A percentile compares a stretch with the other conserved stretches of the same genome.
Evolutionary conservation across 2,797 vertebrate species (phyloP).

Genomic region (Anisognathus igniventris): DNA sequence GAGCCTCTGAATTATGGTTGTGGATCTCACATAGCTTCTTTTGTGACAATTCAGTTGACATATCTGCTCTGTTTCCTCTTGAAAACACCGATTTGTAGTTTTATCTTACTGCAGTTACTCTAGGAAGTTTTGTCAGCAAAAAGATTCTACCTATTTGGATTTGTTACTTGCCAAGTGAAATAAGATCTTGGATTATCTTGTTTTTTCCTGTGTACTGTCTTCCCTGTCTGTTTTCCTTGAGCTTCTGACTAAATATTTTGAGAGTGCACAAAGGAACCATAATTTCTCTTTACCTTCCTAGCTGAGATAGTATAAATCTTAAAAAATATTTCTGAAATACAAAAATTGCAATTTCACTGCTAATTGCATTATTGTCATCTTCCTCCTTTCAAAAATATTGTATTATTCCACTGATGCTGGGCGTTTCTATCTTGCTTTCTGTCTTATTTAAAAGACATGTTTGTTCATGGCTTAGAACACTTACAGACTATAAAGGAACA

Average conservation of each 20-base stretch:
- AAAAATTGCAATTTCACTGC: not conserved
- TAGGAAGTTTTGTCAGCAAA: not conserved
- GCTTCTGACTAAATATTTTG: not conserved
- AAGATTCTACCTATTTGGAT: not conserved
- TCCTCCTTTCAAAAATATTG: not conserved
- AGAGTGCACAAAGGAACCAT: not conserved
- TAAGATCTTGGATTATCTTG: constrained; percentile 9
- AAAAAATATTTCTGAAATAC: not conserved
- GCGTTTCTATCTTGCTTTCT: not conserved
- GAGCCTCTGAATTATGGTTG: not conserved
- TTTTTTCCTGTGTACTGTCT: not conserved
- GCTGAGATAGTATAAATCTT: not conserved
- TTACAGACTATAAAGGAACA: not conserved
- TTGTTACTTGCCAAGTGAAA: constrained; percentile 11
- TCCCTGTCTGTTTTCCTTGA: not conserved
- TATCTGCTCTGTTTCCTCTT: not conserved
- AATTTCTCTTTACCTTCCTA: not conserved
- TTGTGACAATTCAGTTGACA: not conserved
- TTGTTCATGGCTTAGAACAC: not conserved
- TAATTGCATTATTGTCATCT: not conserved
- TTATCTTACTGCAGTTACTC: not conserved
- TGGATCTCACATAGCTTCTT: not conserved
- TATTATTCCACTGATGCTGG: not conserved
- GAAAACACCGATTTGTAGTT: not conserved
- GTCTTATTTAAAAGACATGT: not conserved